Base-by-base conservation (phyloP, 2,113 vertebrate species). In the Lasiurus cinereus region DNA sequence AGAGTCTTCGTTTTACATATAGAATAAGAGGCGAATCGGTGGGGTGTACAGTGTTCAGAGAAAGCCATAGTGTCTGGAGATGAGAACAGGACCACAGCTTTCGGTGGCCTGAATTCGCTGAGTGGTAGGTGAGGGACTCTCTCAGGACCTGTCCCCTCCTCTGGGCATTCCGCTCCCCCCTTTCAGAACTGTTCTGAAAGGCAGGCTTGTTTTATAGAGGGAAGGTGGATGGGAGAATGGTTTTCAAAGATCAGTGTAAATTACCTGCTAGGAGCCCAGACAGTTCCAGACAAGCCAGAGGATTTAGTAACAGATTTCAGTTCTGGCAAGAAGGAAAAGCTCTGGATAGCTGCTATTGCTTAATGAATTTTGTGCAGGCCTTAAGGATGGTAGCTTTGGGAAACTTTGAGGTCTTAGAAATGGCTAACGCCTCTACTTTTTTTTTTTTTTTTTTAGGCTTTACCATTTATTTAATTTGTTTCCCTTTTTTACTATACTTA, bases 241-340 rank as follows among this genome's bases (percentile, higher is more conserved):
- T 91, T 80, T 96, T 83, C 83, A 88, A 93, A 96, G 94, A 94
- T 90, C 80, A 78, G 96, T 56, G 73, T 96, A 84, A 94, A 88
- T 93, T 93, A 94, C 66, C 90, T 90, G 59, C 80, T 50, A 52
- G 87, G 72, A 87, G 39, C 16, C 82, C 88, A 66, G 89, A 54
- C 83, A 29, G 48, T 79, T 95, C 27, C 82, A 83, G 46, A 64
- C 66, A 79, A 56, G 14, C 64, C 72, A 27, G 9, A 72, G 36
- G n/a, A 50, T 73, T 72, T 79, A 46, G 48, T 93, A 90, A 69
- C 76, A 91, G 96, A 96, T 94, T 93, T 94, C 72, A 73, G 36
- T 31, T 82, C 24, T 52, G 59, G 72, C 72, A 43, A 64, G 73
- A 62, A 91, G 31, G 39, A 66, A 82, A 69, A 48, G 16, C 46